Conservation (phyloP, 1,140 invertebrate genomes). For the Drosophila nigrodunni region DNA sequence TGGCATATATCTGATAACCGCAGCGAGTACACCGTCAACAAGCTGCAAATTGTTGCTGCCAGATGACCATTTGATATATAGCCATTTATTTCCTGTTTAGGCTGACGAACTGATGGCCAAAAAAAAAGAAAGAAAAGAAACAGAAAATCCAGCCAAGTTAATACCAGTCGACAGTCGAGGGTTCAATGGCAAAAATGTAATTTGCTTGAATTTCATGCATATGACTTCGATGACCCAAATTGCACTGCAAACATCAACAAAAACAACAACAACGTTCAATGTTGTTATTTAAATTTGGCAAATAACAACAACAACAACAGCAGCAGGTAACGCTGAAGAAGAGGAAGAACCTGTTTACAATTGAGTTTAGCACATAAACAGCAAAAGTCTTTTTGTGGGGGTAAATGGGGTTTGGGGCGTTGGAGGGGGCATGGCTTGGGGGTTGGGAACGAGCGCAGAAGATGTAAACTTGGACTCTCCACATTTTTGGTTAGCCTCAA, state of each 20-base stretch:
- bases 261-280: conserved; percentile 51
- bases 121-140: background rate
- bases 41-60: conserved; percentile 66
- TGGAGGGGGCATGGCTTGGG: conserved; percentile 1
- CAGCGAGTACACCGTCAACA: conserved; percentile 48
- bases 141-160: background rate
- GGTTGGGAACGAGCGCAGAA: conserved; percentile 9
- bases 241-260: conserved; percentile 70
- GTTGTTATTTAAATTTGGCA: conserved; percentile 80
- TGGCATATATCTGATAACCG: conserved; percentile 75
- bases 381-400: background rate
- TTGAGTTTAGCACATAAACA: conserved; percentile 76
- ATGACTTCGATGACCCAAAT: conserved; percentile 80
- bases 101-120: conserved; percentile 53
- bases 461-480: conserved; percentile 21
- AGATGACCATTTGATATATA: conserved; percentile 68
- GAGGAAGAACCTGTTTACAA: conserved; percentile 70
- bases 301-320: conserved; percentile 66
- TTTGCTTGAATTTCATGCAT: conserved; percentile 73
- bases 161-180: background rate
- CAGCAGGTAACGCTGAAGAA: conserved; percentile 30
- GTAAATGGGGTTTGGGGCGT: background rate
- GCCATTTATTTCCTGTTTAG: conserved; percentile 75
- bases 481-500: conserved; percentile 74
- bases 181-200: conserved; percentile 48